phyloP scores from a whole-genome alignment of 2,888 invertebrate species.

The Zygaena filipendulae region DNA sequence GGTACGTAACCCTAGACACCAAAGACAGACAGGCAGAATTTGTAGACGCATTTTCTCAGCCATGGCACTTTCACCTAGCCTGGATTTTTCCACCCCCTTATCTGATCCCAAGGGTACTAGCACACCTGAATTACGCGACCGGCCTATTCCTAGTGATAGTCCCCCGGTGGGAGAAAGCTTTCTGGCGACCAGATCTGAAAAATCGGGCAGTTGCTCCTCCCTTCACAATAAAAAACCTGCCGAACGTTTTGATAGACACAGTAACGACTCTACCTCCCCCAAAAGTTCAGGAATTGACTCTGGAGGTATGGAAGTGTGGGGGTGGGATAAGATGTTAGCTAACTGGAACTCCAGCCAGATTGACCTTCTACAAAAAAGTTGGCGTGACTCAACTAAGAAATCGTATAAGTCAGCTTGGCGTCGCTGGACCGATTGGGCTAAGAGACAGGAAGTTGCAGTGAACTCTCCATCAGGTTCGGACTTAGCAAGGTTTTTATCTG shows the following conservation, averaged over 20 bases:
- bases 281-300: slow-evolving; percentile 12
- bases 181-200: slow-evolving; percentile 15
- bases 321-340: slow-evolving; percentile 12
- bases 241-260: slow-evolving; percentile 4
- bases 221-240: slow-evolving; percentile 5
- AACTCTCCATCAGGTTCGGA: slow-evolving; percentile 4
- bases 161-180: slow-evolving; percentile 14
- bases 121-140: slow-evolving; percentile 9
- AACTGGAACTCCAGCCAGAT: slow-evolving; percentile 9
- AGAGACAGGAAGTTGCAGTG: not conserved
- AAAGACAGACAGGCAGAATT: slow-evolving; percentile 11
- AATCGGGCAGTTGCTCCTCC: slow-evolving; percentile 9
- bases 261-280: slow-evolving; percentile 8
- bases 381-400: slow-evolving; percentile 12
- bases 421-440: slow-evolving; percentile 13
- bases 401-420: slow-evolving; percentile 17
- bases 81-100: slow-evolving; percentile 18
- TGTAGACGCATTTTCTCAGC: slow-evolving; percentile 12
- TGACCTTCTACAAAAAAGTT: slow-evolving; percentile 7
- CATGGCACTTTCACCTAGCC: slow-evolving; percentile 15
- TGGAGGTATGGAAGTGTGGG: slow-evolving; percentile 18
- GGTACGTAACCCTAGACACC: slow-evolving; percentile 11
- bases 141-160: slow-evolving; percentile 12
- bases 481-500: slow-evolving; percentile 10
- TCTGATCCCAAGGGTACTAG: slow-evolving; percentile 11